Conservation (phyloP, 1,140 invertebrate species). For the Nixonia krombeini region DNA sequence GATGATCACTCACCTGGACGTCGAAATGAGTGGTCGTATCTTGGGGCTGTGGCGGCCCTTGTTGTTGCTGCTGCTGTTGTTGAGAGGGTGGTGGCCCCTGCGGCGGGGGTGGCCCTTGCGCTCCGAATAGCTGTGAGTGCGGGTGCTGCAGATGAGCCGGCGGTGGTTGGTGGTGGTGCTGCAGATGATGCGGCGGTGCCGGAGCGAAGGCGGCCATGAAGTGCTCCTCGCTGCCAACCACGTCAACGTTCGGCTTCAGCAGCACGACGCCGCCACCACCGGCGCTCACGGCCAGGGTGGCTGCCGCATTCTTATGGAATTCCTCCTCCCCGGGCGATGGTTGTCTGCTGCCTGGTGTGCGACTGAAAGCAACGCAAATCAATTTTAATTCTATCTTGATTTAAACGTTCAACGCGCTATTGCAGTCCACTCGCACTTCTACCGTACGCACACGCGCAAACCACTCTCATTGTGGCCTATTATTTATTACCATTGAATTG, state of each 20-base stretch:
- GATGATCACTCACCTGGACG: conserved; percentile 68
- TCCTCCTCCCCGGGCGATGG: conserved; percentile 92
- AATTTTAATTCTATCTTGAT: not conserved
- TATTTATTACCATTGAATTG: no score
- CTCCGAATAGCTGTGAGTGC: conserved; percentile 68
- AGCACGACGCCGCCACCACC: conserved; percentile 68
- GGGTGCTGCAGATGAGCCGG: conserved; percentile 69
- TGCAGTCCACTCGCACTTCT: no score
- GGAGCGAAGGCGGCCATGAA: conserved; percentile 74
- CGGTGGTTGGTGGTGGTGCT: conserved; percentile 71
- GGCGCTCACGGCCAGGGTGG: conserved; percentile 68
- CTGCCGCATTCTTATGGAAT: conserved; percentile 74
- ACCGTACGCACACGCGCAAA: no score
- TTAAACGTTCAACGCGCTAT: no score
- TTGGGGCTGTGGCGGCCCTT: conserved; percentile 70
- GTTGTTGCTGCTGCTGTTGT: conserved; percentile 75
- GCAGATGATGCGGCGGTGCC: conserved; percentile 72
- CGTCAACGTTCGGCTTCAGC: conserved; percentile 72
- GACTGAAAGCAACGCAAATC: conserved; percentile 69
- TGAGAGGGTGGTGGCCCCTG: conserved; percentile 69
- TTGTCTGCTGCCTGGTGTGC: conserved; percentile 90
- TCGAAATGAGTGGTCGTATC: conserved; percentile 72
- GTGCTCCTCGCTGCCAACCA: conserved; percentile 72
- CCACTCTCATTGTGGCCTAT: no score
- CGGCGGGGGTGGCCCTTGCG: conserved; percentile 70